Base-by-base conservation (phyloP, 2,797 vertebrate species). In the Zenarchopterus dispar region DNA sequence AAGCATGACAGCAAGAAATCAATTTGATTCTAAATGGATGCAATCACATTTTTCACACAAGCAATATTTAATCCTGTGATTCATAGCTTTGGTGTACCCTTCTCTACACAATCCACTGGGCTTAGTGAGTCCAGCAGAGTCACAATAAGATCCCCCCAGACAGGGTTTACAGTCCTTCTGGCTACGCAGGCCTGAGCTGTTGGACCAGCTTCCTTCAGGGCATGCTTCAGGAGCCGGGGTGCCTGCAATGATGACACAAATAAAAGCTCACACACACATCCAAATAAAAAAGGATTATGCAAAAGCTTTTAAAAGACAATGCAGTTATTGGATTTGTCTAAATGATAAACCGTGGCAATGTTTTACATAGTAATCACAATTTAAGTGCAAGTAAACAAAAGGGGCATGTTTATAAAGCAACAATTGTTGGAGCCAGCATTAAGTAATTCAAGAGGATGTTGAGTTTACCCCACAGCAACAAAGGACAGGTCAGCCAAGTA, bases 131-230 rank as follows among this genome's bases (percentile, higher is more conserved):
- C 89, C 94, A 0, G 81, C 53, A 4, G 73, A 75, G 8, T 90
- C 77, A 67, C 96, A 98, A 70, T 93, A 96, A 62, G 84, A 86
- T 0, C 95, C 95, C 33, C 90, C 92, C 3, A 83, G 86, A 59
- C 96, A 97, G 0, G 76, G 77, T 57, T 70, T 91, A 77, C 96
- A 97, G 5, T 94, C 93, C 18, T 75, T 77, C 49, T 57, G 73
- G 1, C 54, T 85, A 39, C 54, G 81, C 8, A 90, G 77, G 17
- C 95, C 95, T 62, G 92, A 92, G 9, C 56, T 83, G 75, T 89
- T 91, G 17, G 95, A 92, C 95, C 45, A 47, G 36, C 36, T 95
- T 61, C 96, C 96, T 62, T 77, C 43, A 13, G 94, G 95, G 69
- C 96, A 98, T 2, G 62, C 78, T 36, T 86, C 0, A 0, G 96